Conservation (phyloP, 2,113 vertebrate species). For the Vicugna pacos region DNA sequence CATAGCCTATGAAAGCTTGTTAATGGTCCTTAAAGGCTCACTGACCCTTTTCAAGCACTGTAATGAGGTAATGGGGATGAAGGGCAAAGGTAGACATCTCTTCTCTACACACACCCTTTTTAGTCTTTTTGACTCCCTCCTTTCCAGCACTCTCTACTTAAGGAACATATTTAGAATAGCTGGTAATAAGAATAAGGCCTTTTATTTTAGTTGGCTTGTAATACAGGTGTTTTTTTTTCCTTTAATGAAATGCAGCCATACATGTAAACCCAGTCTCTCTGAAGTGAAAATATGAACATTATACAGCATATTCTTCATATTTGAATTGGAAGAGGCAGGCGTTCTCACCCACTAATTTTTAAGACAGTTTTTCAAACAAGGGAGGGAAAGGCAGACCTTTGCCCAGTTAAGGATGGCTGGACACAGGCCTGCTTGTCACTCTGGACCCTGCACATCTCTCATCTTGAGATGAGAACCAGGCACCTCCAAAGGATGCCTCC, state of each 20-base stretch:
- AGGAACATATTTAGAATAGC: neutral
- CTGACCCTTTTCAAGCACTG: neutral
- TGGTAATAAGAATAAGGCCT: neutral
- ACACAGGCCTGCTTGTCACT: neutral
- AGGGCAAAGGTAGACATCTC: neutral
- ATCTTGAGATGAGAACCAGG: neutral
- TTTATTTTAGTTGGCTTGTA: neutral
- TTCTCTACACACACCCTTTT: neutral
- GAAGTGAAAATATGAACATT: neutral
- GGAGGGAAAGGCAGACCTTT: neutral
- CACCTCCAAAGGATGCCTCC: neutral
- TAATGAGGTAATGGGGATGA: neutral
- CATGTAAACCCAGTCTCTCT: neutral
- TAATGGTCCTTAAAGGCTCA: neutral
- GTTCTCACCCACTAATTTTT: neutral
- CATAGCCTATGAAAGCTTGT: neutral
- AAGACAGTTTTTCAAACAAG: neutral
- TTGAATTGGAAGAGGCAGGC: neutral
- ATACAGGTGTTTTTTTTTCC: neutral
- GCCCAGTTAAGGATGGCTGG: neutral
- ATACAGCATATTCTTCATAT: neutral
- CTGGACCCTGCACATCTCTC: neutral
- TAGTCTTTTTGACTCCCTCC: neutral
- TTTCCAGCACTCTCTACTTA: neutral
- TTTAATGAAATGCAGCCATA: neutral